Conservation (phyloP, 2,888 invertebrate genomes). For the Aquatica leii region DNA sequence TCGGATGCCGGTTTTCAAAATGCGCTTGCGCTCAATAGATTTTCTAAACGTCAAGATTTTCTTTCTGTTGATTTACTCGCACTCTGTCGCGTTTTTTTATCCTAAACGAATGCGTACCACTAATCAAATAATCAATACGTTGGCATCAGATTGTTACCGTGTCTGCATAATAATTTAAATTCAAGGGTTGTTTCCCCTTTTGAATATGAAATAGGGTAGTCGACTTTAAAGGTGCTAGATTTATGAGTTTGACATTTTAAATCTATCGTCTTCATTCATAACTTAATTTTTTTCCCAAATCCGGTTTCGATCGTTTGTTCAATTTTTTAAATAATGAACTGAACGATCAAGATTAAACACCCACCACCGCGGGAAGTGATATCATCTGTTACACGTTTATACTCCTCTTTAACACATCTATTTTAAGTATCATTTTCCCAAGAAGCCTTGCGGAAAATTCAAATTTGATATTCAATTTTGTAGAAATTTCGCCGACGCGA, state of each 20-base stretch:
- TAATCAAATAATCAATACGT: constrained; percentile 31
- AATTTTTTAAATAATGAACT: too few species aligned
- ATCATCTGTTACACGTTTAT: too few species aligned
- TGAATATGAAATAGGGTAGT: neutral
- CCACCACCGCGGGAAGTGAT: too few species aligned
- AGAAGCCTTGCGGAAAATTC: too few species aligned
- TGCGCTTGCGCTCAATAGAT: constrained; percentile 28
- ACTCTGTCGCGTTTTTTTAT: constrained; percentile 27
- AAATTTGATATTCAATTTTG: too few species aligned
- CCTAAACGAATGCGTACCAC: constrained; percentile 20
- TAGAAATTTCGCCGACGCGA: too few species aligned
- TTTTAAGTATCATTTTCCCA: too few species aligned
- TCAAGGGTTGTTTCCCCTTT: constrained; percentile 19
- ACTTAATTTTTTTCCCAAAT: too few species aligned
- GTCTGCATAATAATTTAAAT: constrained; percentile 24
- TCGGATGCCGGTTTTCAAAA: constrained; percentile 13
- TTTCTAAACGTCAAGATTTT: constrained; percentile 19
- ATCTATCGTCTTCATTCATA: too few species aligned
- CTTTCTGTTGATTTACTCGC: constrained; percentile 30
- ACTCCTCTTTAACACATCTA: too few species aligned
- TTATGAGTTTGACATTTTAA: neutral
- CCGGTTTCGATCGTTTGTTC: too few species aligned
- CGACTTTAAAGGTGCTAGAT: neutral
- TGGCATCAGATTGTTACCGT: constrained; percentile 19
- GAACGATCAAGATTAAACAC: too few species aligned